Conservation (phyloP, 2,888 invertebrate species). For the Sminthurinus aureus region DNA sequence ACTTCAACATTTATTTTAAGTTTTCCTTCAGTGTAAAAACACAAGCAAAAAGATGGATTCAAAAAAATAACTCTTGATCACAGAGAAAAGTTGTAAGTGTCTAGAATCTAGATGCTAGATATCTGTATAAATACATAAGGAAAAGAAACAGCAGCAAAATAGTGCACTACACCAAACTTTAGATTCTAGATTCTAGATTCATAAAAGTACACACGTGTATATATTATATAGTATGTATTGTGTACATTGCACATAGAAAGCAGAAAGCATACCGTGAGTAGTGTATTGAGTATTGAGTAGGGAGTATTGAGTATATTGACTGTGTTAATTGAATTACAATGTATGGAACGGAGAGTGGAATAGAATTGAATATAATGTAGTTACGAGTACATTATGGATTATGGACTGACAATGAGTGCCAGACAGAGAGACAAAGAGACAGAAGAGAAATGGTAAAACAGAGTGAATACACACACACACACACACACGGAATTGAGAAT, state of each 20-base stretch:
- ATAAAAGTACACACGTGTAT: no score
- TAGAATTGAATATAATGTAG: not conserved
- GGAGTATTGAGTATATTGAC: not conserved
- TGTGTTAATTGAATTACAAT: not conserved
- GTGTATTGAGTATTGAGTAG: not conserved
- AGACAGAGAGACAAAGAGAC: conserved; percentile 10
- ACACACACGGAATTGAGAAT: not conserved
- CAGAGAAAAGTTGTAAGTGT: no score
- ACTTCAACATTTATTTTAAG: no score
- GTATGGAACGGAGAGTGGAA: not conserved
- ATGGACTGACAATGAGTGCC: not conserved
- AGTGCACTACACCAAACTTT: no score
- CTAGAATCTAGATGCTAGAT: no score
- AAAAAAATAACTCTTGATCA: no score
- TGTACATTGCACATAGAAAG: not conserved
- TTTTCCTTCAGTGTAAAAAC: no score
- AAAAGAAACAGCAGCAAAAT: no score
- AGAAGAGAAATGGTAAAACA: not conserved
- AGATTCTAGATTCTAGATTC: no score
- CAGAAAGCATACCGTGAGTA: not conserved
- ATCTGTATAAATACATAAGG: no score
- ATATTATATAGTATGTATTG: no score
- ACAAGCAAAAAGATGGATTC: no score
- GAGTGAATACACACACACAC: not conserved
- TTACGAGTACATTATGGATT: not conserved